Evolutionary conservation across 2,888 invertebrate species (phyloP), one percentile per base, ranked within the genome.

Genomic region (Dryocosmus kuriphilus): DNA sequence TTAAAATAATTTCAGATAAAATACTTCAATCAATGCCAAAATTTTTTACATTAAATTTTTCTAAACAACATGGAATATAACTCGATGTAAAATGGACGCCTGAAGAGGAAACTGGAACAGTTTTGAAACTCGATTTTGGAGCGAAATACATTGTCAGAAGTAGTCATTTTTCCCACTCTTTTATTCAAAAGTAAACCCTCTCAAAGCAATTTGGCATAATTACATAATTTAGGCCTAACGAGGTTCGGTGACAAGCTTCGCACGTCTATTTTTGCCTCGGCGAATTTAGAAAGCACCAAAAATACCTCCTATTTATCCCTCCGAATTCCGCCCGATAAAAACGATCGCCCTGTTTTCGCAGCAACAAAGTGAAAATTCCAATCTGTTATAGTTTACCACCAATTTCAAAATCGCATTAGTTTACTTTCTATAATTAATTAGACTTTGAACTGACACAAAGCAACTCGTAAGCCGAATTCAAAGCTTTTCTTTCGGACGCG

Each of bases 401-500:
- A n/a, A 51, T n/a, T 51, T n/a, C 2, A 51, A 51, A n/a, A n/a
- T 8, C n/a, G 2, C 51, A 8, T 51, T 5, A 51, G 8, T n/a
- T 51, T n/a, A 51, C 8, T 51, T n/a, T 51, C n/a, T n/a, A 51
- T n/a, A 51, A 51, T 51, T 19, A n/a, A 51, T 51, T n/a, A 51
- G n/a, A n/a, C 51, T 51, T 51, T 51, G n/a, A 51, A n/a, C 24
- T 24, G 5, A 24, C 22, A 11, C 22, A 57, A 24, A n/a, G 57
- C 24, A 24, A 14, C 57, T 57, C 24, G 24, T 27, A 22, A 35
- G 9, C 38, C 75, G 71, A 76, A 77, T 73, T 77, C 79, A 83
- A 83, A 81, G 75, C 80, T 74, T 77, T 81, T 78, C 77, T 80
- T 79, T 82, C 79, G 76, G 79, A 78, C 77, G 75, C 81, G 82